Conservation (phyloP, 2,113 vertebrate species). For the Geococcyx californianus region DNA sequence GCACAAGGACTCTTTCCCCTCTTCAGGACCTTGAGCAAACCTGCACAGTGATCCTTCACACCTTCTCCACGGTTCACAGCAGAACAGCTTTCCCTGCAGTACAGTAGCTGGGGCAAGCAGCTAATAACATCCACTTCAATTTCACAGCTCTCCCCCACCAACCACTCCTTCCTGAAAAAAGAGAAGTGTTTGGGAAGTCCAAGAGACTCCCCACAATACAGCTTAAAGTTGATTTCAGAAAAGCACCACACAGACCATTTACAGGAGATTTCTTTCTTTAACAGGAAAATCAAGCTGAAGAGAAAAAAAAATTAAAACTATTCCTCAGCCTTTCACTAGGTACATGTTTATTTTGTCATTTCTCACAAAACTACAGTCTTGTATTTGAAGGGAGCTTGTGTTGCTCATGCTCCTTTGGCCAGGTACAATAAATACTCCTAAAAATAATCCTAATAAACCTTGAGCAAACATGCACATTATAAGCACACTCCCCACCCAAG, state of each 20-base stretch:
- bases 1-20: not conserved
- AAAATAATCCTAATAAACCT: constrained; percentile 3
- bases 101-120: not conserved
- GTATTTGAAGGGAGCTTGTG: not conserved
- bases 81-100: not conserved
- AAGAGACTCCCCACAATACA: not conserved
- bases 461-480: not conserved
- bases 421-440: not conserved
- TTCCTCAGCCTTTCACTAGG: not conserved
- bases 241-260: not conserved
- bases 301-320: not conserved
- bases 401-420: not conserved
- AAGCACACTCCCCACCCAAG: not conserved
- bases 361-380: not conserved
- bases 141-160: not conserved
- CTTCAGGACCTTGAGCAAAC: not conserved
- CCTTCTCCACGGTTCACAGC: not conserved
- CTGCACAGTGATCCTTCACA: rapidly evolving
- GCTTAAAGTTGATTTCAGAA: not conserved
- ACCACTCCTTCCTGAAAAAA: not conserved
- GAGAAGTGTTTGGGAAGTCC: not conserved
- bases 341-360: not conserved
- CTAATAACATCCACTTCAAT: not conserved
- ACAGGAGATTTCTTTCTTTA: not conserved
- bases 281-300: not conserved